Evolutionary conservation across 2,113 vertebrate species (phyloP), one percentile per base, ranked within the genome.

Genomic region (Chaetura pelagica): DNA sequence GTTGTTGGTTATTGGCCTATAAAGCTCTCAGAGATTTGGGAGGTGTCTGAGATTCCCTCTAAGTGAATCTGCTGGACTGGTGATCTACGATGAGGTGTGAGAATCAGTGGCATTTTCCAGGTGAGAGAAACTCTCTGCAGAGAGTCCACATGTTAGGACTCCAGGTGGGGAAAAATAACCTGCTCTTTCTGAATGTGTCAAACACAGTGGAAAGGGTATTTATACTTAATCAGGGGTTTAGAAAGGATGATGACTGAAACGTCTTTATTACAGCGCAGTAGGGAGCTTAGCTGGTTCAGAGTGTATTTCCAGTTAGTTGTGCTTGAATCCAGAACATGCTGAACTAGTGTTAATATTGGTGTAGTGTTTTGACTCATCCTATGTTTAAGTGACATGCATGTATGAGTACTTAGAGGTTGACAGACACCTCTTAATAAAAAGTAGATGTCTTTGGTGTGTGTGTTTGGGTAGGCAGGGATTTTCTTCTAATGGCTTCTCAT

Each of bases 311-410:
- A 83, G n/a, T 66, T 85, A 54, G 24, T 69, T n/a, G 26, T 5
- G 19, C 44, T 22, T 91, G 38, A 78, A 75, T 51, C 26, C 32
- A 30, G 32, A 32, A 26, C 22, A 8, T 24, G 32, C 46, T 63
- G 48, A 80, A 40, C 55, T 73, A 26, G 6, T 61, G 19, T 64
- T 48, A 57, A 48, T 49, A 46, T 19, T 32, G n/a, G 14, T 64
- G 10, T 40, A 26, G 61, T 57, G 16, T 74, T 92, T 89, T 75
- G 57, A 14, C 2, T 75, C 27, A 64, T 42, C 29, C 35, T 75
- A 0, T 0, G 0, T 59, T 67, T 63, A 46, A 69, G 44, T 23
- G 17, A 40, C 21, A 6, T 15, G 44, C 74, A 75, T 30, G 32
- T 49, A 14, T 0, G 4, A 66, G 26, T 68, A 38, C 35, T 79